Evolutionary conservation across 1,140 invertebrate genomes (phyloP), one percentile per base, ranked within the genome.

Genomic region (Drosophila cardini): DNA sequence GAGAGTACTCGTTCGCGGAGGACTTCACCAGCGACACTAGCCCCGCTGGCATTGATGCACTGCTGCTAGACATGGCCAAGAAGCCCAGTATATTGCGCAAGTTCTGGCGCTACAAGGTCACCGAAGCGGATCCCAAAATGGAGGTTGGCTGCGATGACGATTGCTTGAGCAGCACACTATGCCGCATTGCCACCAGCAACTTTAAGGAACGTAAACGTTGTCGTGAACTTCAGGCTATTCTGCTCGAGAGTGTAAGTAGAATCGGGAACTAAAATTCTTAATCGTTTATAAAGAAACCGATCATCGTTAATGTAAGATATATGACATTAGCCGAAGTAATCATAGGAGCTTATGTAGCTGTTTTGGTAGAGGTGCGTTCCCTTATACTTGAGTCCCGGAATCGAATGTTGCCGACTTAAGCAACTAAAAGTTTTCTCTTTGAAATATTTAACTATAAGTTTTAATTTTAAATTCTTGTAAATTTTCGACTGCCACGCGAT

Each of bases 1-100:
- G 94, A 84, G 93, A 95, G 6, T 97, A 96, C 80, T 94, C 94
- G 6, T 95, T 96, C 67, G 94, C 73, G 2, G n/a, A 76, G 30
- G 76, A 80, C 5, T 91, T 89, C 9, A 91, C 86, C 10, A 5
- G 11, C n/a, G 56, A 91, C 32, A 89, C 94, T 0, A 91, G 92
- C 4, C 92, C 94, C 0, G 63, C 78, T 1, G 92, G 93, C 30
- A 83, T 95, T 52, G 91, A 94, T 32, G 57, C 90, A n/a, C 79
- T 94, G 46, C 81, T 95, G 0, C 48, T 92, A n/a, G 77, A 87
- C 38, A 94, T 95, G 94, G 93, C 87, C 56, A 61, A 81, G 48
- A 42, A 72, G 55, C 68, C 80, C 48, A 52, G 53, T 0, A 5
- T 91, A 4, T 15, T 91, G n/a, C 80, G 84, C 62, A 75, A 78